Evolutionary conservation across 2,113 vertebrate species (phyloP).

Genomic region (Dascyllus trimaculatus): DNA sequence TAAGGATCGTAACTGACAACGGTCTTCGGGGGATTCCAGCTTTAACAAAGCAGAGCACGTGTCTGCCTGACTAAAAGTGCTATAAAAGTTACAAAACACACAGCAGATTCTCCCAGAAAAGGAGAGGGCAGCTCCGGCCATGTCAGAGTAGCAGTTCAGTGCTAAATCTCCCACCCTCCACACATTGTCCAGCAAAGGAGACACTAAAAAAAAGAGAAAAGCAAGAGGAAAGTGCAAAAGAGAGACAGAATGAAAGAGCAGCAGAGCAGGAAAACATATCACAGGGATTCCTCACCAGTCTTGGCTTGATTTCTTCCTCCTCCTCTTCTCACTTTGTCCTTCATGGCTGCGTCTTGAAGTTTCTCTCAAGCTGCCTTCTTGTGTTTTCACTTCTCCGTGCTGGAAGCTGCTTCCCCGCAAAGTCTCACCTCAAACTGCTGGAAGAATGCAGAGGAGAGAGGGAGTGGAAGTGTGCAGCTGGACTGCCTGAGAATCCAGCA

Average conservation of each 20-base stretch:
- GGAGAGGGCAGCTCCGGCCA: constrained; percentile 33
- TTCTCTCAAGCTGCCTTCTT: constrained; percentile 25
- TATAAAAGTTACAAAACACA: constrained; percentile 16
- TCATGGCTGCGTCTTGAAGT: constrained; percentile 75
- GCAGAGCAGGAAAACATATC: constrained; percentile 5
- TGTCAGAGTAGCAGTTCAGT: constrained; percentile 53
- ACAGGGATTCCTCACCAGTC: constrained; percentile 74
- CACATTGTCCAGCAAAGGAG: constrained; percentile 56
- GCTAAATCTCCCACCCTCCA: constrained; percentile 71
- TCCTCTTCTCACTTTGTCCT: constrained; percentile 82
- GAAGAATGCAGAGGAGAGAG: constrained; percentile 12
- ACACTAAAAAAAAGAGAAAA: constrained; percentile 24
- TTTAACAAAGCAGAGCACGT: background rate
- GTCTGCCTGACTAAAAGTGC: background rate
- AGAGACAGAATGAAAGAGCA: background rate
- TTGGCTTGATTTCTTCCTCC: constrained; percentile 76
- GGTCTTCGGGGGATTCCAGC: background rate
- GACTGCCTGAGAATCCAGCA: constrained; percentile 6
- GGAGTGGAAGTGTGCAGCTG: constrained; percentile 28
- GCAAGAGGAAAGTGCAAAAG: constrained; percentile 32
- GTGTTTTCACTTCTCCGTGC: constrained; percentile 25
- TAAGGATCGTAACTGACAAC: background rate
- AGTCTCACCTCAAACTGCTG: constrained; percentile 32
- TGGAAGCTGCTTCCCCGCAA: constrained; percentile 32
- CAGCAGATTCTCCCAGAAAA: constrained; percentile 19